Conservation (phyloP, 1,140 invertebrate genomes). For the Diorhabda elongata region DNA sequence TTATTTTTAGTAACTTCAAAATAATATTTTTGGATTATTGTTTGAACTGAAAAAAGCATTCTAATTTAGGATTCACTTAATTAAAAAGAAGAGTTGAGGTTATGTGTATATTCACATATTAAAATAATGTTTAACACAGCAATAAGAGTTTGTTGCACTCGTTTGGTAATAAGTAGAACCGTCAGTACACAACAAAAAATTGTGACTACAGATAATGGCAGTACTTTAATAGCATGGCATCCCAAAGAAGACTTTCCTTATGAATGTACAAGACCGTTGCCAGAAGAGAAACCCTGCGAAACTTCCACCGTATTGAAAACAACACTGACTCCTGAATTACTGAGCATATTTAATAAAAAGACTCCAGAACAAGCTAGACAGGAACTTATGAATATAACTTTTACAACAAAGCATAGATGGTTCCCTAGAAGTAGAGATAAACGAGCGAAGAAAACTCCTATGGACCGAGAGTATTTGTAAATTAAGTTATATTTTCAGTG, state of each 20-base stretch:
- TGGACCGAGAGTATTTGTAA: slow-evolving; percentile 72
- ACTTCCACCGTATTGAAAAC: slow-evolving; percentile 60
- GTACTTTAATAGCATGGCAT: slow-evolving; percentile 82
- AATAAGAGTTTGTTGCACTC: neutral
- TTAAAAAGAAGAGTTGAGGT: too few species aligned
- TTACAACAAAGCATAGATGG: slow-evolving; percentile 78
- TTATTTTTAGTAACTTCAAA: too few species aligned
- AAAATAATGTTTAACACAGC: neutral
- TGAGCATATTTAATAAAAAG: slow-evolving; percentile 62
- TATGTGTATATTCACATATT: too few species aligned
- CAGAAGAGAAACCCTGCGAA: slow-evolving; percentile 46
- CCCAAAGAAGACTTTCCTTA: slow-evolving; percentile 78
- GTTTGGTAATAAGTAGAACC: neutral
- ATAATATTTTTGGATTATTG: too few species aligned
- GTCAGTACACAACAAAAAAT: slow-evolving; percentile 50
- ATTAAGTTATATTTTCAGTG: neutral
- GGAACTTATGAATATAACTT: slow-evolving; percentile 69
- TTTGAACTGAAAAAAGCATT: too few species aligned
- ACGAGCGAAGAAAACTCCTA: slow-evolving; percentile 60
- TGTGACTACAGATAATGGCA: slow-evolving; percentile 66
- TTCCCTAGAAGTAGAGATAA: slow-evolving; percentile 65
- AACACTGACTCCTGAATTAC: slow-evolving; percentile 56
- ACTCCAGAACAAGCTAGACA: slow-evolving; percentile 57
- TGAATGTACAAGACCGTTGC: slow-evolving; percentile 72
- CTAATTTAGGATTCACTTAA: too few species aligned